Evolutionary conservation across 1,140 invertebrate species (phyloP).

Genomic region (Meloidogyne exigua): DNA sequence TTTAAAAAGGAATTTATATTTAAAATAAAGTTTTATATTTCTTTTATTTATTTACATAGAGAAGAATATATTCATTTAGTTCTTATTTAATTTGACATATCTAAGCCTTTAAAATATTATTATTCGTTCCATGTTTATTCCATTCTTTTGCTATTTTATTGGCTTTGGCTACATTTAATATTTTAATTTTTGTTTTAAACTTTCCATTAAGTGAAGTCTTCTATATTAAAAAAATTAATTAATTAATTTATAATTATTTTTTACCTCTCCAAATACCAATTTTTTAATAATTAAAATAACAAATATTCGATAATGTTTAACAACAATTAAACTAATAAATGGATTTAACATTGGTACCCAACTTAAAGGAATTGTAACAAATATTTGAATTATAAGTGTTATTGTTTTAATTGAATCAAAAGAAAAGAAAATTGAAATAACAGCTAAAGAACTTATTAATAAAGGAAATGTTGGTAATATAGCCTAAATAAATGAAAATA

Average conservation of each 20-base stretch:
- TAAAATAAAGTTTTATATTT: no score
- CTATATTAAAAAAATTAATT: no score
- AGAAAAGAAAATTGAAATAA: slow-evolving; percentile 16
- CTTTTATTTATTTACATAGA: no score
- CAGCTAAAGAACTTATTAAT: slow-evolving; percentile 1
- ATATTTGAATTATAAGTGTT: not conserved
- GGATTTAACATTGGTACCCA: slow-evolving; percentile 21
- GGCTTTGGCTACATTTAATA: not conserved
- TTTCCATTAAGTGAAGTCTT: not conserved
- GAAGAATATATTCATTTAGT: no score
- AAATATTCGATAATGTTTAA: slow-evolving; percentile 9
- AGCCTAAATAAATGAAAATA: not conserved
- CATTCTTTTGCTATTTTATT: not conserved
- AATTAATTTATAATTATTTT: no score
- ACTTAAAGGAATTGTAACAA: slow-evolving; percentile 14
- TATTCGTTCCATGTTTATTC: not conserved
- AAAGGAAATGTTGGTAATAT: slow-evolving; percentile 5
- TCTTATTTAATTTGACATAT: not conserved
- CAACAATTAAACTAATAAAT: not conserved
- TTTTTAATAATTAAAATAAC: not conserved
- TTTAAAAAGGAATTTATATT: not conserved
- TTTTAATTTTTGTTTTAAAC: not conserved
- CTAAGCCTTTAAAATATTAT: not conserved
- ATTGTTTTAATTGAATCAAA: not conserved
- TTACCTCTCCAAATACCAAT: slow-evolving; percentile 2